phyloP scores from a whole-genome alignment of 92 coral and sea anemone genomes.

The Bergia sp. region DNA sequence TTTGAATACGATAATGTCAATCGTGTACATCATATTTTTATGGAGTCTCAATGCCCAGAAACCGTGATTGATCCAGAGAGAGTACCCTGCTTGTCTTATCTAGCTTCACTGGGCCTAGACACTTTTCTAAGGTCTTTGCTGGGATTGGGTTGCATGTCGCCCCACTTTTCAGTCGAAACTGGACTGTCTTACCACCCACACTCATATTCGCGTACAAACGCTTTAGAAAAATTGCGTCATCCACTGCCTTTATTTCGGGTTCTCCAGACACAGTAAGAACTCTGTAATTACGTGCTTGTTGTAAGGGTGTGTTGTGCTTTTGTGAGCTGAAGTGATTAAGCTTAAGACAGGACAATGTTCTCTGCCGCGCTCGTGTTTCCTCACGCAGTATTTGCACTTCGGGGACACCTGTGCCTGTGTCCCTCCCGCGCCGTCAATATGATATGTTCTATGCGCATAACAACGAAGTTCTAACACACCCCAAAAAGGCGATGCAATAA shows the following conservation, averaged over 20 bases:
- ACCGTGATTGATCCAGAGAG: too few species aligned
- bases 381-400: slow-evolving; percentile 42
- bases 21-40: too few species aligned
- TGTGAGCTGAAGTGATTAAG: neutral
- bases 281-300: slow-evolving; percentile 9
- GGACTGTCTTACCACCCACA: slow-evolving; percentile 25
- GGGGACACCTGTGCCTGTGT: neutral
- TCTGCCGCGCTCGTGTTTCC: slow-evolving; percentile 31
- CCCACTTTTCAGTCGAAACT: slow-evolving; percentile 31
- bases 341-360: slow-evolving; percentile 14
- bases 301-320: neutral
- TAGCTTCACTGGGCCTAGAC: slow-evolving; percentile 39
- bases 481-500: too few species aligned
- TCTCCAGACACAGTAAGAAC: slow-evolving; percentile 3
- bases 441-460: too few species aligned
- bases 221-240: too few species aligned
- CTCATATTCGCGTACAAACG: slow-evolving; percentile 17
- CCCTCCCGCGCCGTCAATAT: too few species aligned
- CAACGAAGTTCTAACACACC: too few species aligned
- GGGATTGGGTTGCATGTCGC: slow-evolving; percentile 9
- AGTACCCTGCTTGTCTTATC: neutral
- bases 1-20: too few species aligned
- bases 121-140: neutral
- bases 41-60: too few species aligned
- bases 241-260: neutral